phyloP scores from a whole-genome alignment of 2,888 invertebrate species.

The Chrysolina oricalcia region DNA sequence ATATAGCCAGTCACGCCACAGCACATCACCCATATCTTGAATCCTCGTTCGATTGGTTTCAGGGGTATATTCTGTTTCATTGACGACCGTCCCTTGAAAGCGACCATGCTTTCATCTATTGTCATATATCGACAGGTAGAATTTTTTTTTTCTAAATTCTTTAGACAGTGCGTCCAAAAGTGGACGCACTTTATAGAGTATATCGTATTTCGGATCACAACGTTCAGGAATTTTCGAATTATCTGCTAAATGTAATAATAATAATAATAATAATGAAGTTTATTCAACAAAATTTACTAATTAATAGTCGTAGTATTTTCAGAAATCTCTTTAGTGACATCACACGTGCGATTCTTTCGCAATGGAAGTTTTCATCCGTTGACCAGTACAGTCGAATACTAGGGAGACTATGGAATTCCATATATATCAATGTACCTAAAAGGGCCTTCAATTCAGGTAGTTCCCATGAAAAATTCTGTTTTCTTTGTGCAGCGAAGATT shows the following conservation, averaged over 20 bases:
- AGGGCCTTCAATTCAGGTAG: too few species aligned
- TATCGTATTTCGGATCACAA: slow-evolving; percentile 43
- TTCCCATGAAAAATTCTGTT: too few species aligned
- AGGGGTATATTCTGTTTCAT: slow-evolving; percentile 27
- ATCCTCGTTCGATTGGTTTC: slow-evolving; percentile 33
- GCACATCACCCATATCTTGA: slow-evolving; percentile 28
- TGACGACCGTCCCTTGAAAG: slow-evolving; percentile 50
- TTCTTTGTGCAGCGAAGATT: too few species aligned
- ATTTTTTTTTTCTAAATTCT: background rate
- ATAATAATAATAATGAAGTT: too few species aligned
- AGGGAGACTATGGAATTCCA: slow-evolving; percentile 35
- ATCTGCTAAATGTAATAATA: slow-evolving; percentile 53
- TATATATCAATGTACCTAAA: background rate
- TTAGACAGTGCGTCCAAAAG: slow-evolving; percentile 8
- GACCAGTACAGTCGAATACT: slow-evolving; percentile 55
- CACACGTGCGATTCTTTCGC: slow-evolving; percentile 46
- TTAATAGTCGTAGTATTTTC: slow-evolving; percentile 50
- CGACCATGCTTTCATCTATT: slow-evolving; percentile 55
- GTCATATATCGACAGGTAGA: slow-evolving; percentile 10
- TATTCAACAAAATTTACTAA: too few species aligned
- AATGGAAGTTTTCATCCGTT: slow-evolving; percentile 42
- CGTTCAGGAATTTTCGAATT: slow-evolving; percentile 47
- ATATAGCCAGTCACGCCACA: slow-evolving; percentile 28
- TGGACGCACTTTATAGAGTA: slow-evolving; percentile 51
- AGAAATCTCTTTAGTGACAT: slow-evolving; percentile 52